Percentiles rank a stretch among this genome's conserved stretches.
Conservation (phyloP, 2,797 vertebrate genomes). For the Acipenser oxyrinchus region DNA sequence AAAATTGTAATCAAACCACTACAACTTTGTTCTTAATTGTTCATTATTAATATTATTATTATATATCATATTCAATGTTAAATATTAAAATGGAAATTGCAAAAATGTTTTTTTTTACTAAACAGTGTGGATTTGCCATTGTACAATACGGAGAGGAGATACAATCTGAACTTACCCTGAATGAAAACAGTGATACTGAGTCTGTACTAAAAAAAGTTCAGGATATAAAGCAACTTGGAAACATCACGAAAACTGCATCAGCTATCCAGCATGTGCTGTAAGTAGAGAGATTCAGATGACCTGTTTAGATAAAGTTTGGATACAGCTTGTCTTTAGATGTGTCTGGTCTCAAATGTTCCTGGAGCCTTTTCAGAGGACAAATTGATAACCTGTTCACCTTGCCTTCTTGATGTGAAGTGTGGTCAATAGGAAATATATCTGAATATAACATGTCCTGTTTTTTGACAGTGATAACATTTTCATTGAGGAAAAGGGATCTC, state of each 20-base stretch:
- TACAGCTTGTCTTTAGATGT: too few species aligned
- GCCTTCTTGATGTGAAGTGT: too few species aligned
- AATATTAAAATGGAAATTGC: too few species aligned
- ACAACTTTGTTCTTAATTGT: too few species aligned
- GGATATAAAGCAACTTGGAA: constrained; percentile 44
- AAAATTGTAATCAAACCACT: too few species aligned
- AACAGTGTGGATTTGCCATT: constrained; percentile 61
- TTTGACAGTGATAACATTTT: constrained; percentile 56
- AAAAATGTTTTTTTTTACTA: too few species aligned
- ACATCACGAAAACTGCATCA: constrained; percentile 54
- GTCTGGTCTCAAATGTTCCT: too few species aligned
- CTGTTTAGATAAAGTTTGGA: not conserved
- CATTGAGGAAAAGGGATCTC: constrained; percentile 50
- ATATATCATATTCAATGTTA: too few species aligned
- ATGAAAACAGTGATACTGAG: constrained; percentile 31
- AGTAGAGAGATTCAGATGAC: constrained; percentile 34
- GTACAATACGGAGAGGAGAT: constrained; percentile 58
- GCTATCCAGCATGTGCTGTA: constrained; percentile 68
- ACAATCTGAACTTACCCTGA: constrained; percentile 59
- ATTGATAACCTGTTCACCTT: too few species aligned
- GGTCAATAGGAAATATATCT: not conserved
- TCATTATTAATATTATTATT: too few species aligned
- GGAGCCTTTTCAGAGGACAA: too few species aligned
- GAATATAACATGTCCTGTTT: not conserved
- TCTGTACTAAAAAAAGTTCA: constrained; percentile 45